These are phyloP conservation scores for Zoroaster sp. DNA, from an alignment of 53 echinoderm and acorn worm genomes.

Conservation along the genomic window DNA sequence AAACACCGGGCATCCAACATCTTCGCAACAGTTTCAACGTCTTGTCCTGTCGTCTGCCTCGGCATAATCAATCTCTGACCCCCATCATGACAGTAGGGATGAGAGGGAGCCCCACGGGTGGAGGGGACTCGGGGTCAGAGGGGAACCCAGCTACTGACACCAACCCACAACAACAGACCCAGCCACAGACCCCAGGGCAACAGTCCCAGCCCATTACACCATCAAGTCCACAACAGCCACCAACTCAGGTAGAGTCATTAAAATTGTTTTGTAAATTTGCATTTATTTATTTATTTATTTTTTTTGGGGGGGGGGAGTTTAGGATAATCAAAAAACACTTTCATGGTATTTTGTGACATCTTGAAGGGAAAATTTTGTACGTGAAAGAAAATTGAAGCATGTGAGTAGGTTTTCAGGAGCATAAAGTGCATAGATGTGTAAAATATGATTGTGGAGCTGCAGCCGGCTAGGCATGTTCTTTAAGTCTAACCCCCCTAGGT, in stretches of 20 bases:
- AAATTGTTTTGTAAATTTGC: too few relatives aligned
- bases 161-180: constrained; percentile 40
- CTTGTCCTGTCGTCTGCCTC: background rate
- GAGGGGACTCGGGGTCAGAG: constrained; percentile 46
- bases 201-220: constrained; percentile 47
- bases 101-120: constrained; percentile 78
- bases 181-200: constrained; percentile 43
- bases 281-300: too few relatives aligned
- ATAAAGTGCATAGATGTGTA: too few relatives aligned
- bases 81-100: constrained; percentile 84
- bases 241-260: background rate
- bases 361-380: too few relatives aligned
- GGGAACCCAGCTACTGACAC: constrained; percentile 45
- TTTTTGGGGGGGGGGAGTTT: too few relatives aligned
- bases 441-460: too few relatives aligned
- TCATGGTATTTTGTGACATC: too few relatives aligned
- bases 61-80: background rate
- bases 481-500: too few relatives aligned
- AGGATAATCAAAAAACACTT: too few relatives aligned
- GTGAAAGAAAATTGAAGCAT: too few relatives aligned
- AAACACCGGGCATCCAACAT: background rate
- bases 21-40: background rate
- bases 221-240: constrained; percentile 23
- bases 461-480: too few relatives aligned
- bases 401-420: too few relatives aligned